Percentiles rank a stretch among this genome's conserved stretches.
Evolutionary conservation across 1,140 invertebrate genomes (phyloP).

Genomic region (Plectus sambesii): DNA sequence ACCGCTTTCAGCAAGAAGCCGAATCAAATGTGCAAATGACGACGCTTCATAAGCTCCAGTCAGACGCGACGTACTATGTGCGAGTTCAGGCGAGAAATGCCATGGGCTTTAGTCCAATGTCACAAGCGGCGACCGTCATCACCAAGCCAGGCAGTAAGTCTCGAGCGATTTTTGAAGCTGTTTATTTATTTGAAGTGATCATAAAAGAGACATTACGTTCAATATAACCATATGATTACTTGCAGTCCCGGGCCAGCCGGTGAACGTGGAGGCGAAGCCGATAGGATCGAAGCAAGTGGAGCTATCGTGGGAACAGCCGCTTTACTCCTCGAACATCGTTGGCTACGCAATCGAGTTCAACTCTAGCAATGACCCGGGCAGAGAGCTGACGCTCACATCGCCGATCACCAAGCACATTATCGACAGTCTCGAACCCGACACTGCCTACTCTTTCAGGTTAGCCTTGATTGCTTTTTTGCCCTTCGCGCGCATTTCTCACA

Average conservation of each 20-base stretch:
- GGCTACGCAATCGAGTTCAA: conserved; percentile 25
- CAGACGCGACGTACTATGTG: conserved; percentile 47
- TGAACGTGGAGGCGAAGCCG: conserved; percentile 10
- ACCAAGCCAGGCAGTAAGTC: conserved; percentile 27
- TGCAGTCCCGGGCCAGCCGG: conserved; percentile 27
- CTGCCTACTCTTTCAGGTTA: conserved; percentile 26
- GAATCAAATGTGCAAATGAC: conserved; percentile 80
- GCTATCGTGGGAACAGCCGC: conserved; percentile 26
- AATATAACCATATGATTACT: background rate
- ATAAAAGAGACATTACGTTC: conserved; percentile 7
- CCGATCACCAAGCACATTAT: conserved; percentile 24
- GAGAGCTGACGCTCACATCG: conserved; percentile 25
- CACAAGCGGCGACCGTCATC: conserved; percentile 25
- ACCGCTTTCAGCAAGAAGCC: conserved; percentile 52
- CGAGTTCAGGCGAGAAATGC: conserved; percentile 46
- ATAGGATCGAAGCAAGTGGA: conserved; percentile 21
- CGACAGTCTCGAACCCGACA: conserved; percentile 22
- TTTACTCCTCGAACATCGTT: conserved; percentile 23
- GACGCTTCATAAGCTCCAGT: conserved; percentile 57
- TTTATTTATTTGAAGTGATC: too few species aligned
- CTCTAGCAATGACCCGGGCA: conserved; percentile 8
- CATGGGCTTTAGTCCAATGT: conserved; percentile 46
- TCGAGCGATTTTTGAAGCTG: background rate
- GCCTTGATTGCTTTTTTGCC: background rate
- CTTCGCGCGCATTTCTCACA: too few species aligned